These are phyloP conservation scores for Hippocampus mohnikei DNA, from an alignment of 2,113 vertebrate species.

Conservation along the genomic window DNA sequence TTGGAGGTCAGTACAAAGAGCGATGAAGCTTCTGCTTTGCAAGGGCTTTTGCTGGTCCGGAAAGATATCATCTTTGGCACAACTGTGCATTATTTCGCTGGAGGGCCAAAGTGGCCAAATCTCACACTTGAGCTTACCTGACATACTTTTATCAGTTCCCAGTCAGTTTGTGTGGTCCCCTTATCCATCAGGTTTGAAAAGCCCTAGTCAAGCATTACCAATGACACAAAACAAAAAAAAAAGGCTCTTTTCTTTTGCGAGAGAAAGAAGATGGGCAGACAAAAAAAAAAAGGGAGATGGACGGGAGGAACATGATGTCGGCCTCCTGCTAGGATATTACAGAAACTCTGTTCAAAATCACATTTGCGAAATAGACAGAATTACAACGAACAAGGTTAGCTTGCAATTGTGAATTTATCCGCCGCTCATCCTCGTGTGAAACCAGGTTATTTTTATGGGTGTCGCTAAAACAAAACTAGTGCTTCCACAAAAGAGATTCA, in stretches of 20 bases:
- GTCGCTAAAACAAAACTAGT: background rate
- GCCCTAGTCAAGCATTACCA: slow-evolving; percentile 39
- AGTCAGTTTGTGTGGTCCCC: slow-evolving; percentile 50
- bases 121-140: too few relatives aligned
- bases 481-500: background rate
- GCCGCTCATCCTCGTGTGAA: background rate
- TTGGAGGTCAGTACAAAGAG: background rate
- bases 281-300: slow-evolving; percentile 9
- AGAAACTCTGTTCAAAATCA: slow-evolving; percentile 18
- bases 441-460: background rate
- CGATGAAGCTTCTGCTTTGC: slow-evolving; percentile 20
- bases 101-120: too few relatives aligned
- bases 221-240: slow-evolving; percentile 50
- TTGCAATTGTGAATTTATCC: background rate
- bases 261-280: slow-evolving; percentile 19
- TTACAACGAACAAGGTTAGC: background rate
- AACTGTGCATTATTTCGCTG: too few relatives aligned
- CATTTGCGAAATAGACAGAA: background rate
- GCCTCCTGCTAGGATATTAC: slow-evolving; percentile 7
- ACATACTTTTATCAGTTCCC: slow-evolving; percentile 48
- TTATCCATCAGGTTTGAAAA: slow-evolving; percentile 59
- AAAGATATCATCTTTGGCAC: slow-evolving; percentile 32
- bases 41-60: slow-evolving; percentile 54
- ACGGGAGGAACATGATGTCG: background rate
- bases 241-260: slow-evolving; percentile 25